These are phyloP conservation scores for Callinectes sapidus DNA, from an alignment of 2,888 invertebrate species.

Conservation along the genomic window DNA sequence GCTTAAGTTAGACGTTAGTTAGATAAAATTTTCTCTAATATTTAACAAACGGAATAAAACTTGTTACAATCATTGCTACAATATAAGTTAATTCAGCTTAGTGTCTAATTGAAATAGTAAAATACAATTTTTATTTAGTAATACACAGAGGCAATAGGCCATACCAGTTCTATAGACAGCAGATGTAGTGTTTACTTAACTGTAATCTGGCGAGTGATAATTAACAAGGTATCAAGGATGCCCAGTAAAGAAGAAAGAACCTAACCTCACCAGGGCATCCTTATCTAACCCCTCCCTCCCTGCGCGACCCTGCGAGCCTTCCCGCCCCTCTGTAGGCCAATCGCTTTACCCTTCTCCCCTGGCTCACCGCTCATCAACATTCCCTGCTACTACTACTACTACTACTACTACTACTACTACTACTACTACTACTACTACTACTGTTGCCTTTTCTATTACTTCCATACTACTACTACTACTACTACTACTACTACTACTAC, in stretches of 20 bases:
- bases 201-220: neutral
- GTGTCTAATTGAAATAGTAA: neutral
- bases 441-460: too few relatives aligned
- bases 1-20: neutral
- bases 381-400: neutral
- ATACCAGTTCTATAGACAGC: neutral
- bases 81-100: neutral
- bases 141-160: neutral
- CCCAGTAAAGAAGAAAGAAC: neutral
- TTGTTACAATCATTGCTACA: neutral
- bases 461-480: neutral
- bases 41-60: neutral
- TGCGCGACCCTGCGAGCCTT: neutral
- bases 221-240: neutral
- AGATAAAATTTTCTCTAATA: neutral
- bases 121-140: neutral
- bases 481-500: neutral
- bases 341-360: neutral
- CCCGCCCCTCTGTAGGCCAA: slow-evolving; percentile 5
- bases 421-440: neutral
- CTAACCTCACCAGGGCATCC: neutral
- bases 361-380: neutral
- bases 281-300: neutral
- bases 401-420: slow-evolving; percentile 21
- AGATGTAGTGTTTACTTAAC: neutral